A percentile compares a stretch with the other conserved stretches of the same genome.
Evolutionary conservation across 2,113 vertebrate species (phyloP).

Genomic region (Thamnophis sirtalis): DNA sequence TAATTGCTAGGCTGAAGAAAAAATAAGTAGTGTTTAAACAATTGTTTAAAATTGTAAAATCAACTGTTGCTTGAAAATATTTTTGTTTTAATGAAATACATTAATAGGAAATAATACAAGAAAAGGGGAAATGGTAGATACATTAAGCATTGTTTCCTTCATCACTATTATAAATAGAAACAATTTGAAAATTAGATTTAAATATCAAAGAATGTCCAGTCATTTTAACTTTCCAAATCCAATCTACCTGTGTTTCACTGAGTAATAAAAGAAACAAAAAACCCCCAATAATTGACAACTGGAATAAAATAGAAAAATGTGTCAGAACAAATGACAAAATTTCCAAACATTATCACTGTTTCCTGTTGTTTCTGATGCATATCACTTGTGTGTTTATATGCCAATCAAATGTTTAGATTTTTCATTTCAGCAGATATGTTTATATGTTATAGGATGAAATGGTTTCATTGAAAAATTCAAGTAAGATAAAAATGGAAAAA

Average conservation of each 20-base stretch:
- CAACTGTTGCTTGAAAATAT: background rate
- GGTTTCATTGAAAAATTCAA: conserved; percentile 71
- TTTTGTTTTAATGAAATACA: background rate
- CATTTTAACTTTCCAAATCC: background rate
- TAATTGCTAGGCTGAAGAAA: background rate
- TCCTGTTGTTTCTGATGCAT: background rate
- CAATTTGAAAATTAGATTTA: background rate
- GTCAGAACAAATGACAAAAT: background rate
- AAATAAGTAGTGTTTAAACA: background rate
- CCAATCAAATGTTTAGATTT: background rate
- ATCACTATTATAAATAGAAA: background rate
- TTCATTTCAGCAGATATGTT: conserved; percentile 58
- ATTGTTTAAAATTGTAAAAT: background rate
- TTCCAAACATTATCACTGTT: background rate
- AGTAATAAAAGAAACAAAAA: background rate
- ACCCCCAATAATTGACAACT: background rate
- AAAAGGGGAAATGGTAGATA: background rate
- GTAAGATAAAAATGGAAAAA: conserved; percentile 77
- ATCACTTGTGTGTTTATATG: background rate
- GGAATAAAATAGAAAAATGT: background rate
- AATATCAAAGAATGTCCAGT: background rate
- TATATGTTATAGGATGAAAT: conserved; percentile 77
- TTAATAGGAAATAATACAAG: background rate
- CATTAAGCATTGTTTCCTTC: background rate
- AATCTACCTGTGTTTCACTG: background rate